Base-by-base conservation (phyloP, 2,888 invertebrate genomes). In the Lasioglossum malachurum region DNA sequence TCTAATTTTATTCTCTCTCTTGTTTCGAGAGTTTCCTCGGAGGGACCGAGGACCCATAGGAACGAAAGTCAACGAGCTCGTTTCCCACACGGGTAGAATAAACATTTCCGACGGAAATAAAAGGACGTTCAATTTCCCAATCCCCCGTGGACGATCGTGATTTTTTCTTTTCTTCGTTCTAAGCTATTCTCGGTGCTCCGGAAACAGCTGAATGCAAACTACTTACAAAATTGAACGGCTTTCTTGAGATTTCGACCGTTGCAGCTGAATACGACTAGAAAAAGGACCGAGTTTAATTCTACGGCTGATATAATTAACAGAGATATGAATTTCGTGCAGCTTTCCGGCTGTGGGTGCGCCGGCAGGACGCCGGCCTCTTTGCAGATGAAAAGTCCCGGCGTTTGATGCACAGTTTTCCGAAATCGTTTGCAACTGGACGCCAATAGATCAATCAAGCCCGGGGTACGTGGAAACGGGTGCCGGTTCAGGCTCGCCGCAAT, bases 401-500 rank as follows among this genome's bases (percentile, higher is more conserved):
- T 38, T 57, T 80, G 67, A 41, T 71, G 64, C 72, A 71, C 69
- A 67, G 75, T 67, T 77, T 74, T 64, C 46, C 74, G 69, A 81
- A 83, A 83, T 73, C 75, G 73, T 72, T 46, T 71, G 78, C 84
- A 86, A 89, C 79, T 86, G 53, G 72, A 72, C 38, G 69, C 44
- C 75, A n/a, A 80, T 90, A 88, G 87, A 90, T 90, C 90, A 90
- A 90, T 90, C 89, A 84, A 82, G 78, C 49, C 19, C 49, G 60
- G 12, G 71, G 4, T 19, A 60, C 76, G 80, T 86, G 75, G 86
- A 80, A 83, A 79, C 76, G 85, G 81, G 53, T 83, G 75, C 60
- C 60, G 14, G 79, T 57, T 41, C 81, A 49, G 35, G 35, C 72
- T 76, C 75, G 31, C 85, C 75, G 89, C 83, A 85, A 88, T 90